phyloP scores from a whole-genome alignment of 2,113 vertebrate genomes.

The Urocitellus parryii region DNA sequence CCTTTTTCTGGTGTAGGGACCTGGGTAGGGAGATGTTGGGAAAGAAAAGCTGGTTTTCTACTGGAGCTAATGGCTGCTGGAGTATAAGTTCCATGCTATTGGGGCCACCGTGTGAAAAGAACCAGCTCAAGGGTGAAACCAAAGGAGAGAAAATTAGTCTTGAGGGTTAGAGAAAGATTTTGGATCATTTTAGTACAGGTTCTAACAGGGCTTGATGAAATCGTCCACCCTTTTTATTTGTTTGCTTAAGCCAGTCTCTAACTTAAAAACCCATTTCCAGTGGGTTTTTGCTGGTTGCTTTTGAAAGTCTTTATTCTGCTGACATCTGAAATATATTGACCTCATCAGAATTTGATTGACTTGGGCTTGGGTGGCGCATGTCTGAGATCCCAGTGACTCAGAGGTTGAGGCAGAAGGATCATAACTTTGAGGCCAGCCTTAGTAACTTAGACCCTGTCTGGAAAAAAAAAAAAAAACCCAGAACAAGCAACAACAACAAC shows the following conservation, averaged over 20 bases:
- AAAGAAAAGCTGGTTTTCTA: not conserved
- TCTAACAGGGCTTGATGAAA: not conserved
- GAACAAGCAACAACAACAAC: too few relatives aligned
- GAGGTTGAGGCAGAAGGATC: too few relatives aligned
- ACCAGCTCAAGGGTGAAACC: not conserved
- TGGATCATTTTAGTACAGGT: not conserved
- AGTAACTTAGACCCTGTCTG: too few relatives aligned
- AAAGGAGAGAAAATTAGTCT: not conserved
- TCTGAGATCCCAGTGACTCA: too few relatives aligned
- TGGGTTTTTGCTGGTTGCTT: not conserved
- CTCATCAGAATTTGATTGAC: not conserved
- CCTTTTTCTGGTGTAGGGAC: not conserved
- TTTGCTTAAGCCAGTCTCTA: not conserved
- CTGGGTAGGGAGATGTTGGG: not conserved
- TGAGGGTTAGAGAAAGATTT: not conserved
- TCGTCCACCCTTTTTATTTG: not conserved
- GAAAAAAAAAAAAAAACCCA: too few relatives aligned
- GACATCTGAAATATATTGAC: not conserved
- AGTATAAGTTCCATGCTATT: rapidly evolving
- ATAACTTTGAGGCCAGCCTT: too few relatives aligned
- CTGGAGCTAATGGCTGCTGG: not conserved
- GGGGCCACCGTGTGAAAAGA: not conserved
- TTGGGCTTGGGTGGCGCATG: too few relatives aligned
- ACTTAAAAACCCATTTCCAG: not conserved
- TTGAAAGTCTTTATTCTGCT: not conserved